Evolutionary conservation across 92 coral and sea anemone species (phyloP), one percentile per base, ranked within the genome.

Genomic region (Virgularia gustaviana): DNA sequence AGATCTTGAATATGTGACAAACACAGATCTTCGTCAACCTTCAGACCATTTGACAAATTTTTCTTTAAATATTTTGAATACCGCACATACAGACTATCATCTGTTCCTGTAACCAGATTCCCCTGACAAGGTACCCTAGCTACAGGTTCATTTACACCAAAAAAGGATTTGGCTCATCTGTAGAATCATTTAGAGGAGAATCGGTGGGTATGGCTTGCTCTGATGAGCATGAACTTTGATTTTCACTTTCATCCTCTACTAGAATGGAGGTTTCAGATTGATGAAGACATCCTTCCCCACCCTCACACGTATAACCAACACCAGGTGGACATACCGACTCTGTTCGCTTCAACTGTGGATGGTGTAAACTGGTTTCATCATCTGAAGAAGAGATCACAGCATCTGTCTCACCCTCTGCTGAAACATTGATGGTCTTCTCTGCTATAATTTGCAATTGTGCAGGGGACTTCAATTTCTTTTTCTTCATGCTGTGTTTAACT

Each of bases 331-430:
- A 13, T 24, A 32, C 1, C 39, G 70, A 9, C 16, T 32, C 67
- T 0, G 39, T 25, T 30, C 38, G 8, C 6, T 35, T 19, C 23
- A 30, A 30, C n/a, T n/a, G 39, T 16, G 19, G 15, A 19, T 37
- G 15, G 39, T n/a, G n/a, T n/a, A n/a, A n/a, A n/a, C n/a, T n/a
- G n/a, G n/a, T n/a, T 52, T 63, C 73, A 13, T 32, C 49, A 34
- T 76, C 73, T 76, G 55, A 47, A 4, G 64, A 36, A 45, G 65
- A 57, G 8, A 28, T 33, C 24, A 71, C 5, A 8, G 60, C 54
- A 23, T 71, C 78, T 12, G 78, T 79, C n/a, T 76, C 81, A 59
- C 39, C 83, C 32, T 63, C 62, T 47, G 34, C 65, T 6, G 35
- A 67, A 28, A 23, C 16, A 33, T 33, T 78, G 44, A 49, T 34